These are phyloP conservation scores for Caenorhabditis afra DNA, from an alignment of 2,888 invertebrate species.

Conservation along the genomic window DNA sequence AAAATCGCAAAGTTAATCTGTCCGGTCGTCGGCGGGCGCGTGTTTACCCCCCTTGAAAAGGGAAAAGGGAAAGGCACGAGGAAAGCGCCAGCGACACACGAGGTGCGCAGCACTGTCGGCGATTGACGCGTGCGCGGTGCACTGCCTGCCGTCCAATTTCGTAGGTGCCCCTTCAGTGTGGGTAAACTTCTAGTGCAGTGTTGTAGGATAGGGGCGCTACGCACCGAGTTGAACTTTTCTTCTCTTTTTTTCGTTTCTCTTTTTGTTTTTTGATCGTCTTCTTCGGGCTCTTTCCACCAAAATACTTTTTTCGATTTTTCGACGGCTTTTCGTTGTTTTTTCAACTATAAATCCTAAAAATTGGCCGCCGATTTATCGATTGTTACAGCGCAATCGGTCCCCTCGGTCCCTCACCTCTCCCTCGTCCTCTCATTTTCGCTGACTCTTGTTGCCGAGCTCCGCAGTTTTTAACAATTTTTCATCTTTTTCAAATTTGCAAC, in stretches of 20 bases:
- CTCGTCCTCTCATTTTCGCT: background rate
- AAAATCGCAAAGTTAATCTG: conserved; percentile 54
- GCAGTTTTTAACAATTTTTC: background rate
- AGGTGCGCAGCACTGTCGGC: background rate
- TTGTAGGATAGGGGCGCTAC: conserved; percentile 58
- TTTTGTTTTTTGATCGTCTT: conserved; percentile 8
- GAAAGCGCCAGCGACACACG: conserved; percentile 5
- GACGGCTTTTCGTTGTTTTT: background rate
- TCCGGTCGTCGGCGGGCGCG: conserved; percentile 36
- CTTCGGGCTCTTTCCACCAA: background rate
- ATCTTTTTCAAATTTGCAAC: background rate
- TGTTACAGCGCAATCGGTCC: conserved; percentile 16
- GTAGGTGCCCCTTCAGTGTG: conserved; percentile 54
- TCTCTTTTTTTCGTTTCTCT: conserved; percentile 23
- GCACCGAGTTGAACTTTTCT: conserved; percentile 48
- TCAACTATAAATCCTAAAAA: background rate
- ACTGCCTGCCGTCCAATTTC: conserved; percentile 55
- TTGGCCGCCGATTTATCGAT: background rate
- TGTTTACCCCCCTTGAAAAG: conserved; percentile 16
- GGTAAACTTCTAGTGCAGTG: conserved; percentile 46
- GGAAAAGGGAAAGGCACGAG: conserved; percentile 22
- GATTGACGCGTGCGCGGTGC: conserved; percentile 41
- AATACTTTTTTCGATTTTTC: background rate
- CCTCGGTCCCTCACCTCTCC: background rate
- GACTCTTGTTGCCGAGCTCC: too few species aligned